Evolutionary conservation across 1,140 invertebrate genomes (phyloP), one percentile per base, ranked within the genome.

Genomic region (Mamestra configurata): DNA sequence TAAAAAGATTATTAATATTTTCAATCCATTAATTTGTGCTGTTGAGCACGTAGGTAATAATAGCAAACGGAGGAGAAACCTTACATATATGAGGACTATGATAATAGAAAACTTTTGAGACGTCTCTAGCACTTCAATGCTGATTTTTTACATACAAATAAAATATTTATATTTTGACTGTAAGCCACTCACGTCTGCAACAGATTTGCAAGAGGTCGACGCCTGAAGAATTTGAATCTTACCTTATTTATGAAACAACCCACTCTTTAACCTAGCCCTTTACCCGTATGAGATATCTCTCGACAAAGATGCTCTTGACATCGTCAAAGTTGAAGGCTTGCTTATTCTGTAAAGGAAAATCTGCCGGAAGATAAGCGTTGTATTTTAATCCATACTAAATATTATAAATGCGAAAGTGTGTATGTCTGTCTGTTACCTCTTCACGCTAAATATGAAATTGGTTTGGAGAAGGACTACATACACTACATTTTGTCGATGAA

Each of bases 351-450:
- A 15, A 20, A 64, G n/a, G 35, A 40, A 64, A 10, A 64, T 40
- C 15, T 37, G 31, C 59, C 31, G 37, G 59, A 27, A 57, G 55
- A 57, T 57, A 57, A 57, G 55, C 55, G 55, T 57, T 6, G 20
- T 57, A 57, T 27, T 57, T 57, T n/a, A 37, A 64, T 71, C 53
- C 22, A n/a, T n/a, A n/a, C n/a, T n/a, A n/a, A n/a, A n/a, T n/a
- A n/a, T n/a, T n/a, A n/a, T n/a, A n/a, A n/a, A n/a, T n/a, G n/a
- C n/a, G n/a, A n/a, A n/a, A n/a, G n/a, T n/a, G n/a, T n/a, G n/a
- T n/a, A n/a, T n/a, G n/a, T n/a, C n/a, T n/a, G n/a, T n/a, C n/a
- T n/a, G n/a, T n/a, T n/a, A n/a, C n/a, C n/a, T n/a, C n/a, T n/a
- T n/a, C n/a, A n/a, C n/a, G n/a, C n/a, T n/a, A n/a, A n/a, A n/a